Percentiles rank a stretch among this genome's conserved stretches.
These are phyloP conservation scores for Hirtodrosophila confusa DNA, from an alignment of 2,888 invertebrate genomes.

Conservation along the genomic window DNA sequence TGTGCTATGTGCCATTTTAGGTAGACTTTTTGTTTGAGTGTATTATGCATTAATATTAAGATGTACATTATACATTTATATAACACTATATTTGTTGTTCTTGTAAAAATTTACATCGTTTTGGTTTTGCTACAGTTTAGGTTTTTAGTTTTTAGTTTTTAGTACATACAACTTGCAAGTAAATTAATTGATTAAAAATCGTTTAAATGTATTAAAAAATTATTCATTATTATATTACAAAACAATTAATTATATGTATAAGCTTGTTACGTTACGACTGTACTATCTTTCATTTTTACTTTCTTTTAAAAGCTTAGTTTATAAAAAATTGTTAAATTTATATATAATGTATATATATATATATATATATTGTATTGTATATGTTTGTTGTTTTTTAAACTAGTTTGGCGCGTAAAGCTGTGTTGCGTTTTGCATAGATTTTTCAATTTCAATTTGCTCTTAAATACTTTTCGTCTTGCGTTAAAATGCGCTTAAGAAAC, in stretches of 20 bases:
- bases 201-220: constrained; percentile 47
- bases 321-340: constrained; percentile 61
- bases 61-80: constrained; percentile 66
- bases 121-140: constrained; percentile 69
- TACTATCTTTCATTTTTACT: constrained; percentile 24
- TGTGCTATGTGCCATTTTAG: constrained; percentile 70
- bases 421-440: constrained; percentile 69
- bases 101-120: constrained; percentile 70
- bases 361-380: constrained; percentile 30
- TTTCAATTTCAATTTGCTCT: constrained; percentile 62
- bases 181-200: constrained; percentile 55
- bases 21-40: constrained; percentile 76
- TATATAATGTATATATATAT: constrained; percentile 21
- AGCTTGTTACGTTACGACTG: constrained; percentile 59
- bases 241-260: constrained; percentile 57
- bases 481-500: constrained; percentile 67
- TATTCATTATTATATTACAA: constrained; percentile 58
- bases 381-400: constrained; percentile 66
- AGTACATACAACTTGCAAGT: constrained; percentile 72
- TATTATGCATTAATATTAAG: constrained; percentile 69
- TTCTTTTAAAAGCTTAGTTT: constrained; percentile 56
- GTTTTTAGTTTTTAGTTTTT: constrained; percentile 36
- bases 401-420: constrained; percentile 79
- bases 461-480: constrained; percentile 72
- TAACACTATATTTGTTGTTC: constrained; percentile 62